Evolutionary conservation across 2,113 vertebrate genomes (phyloP), one percentile per base, ranked within the genome.

Genomic region (Trochalopteron elliotii): DNA sequence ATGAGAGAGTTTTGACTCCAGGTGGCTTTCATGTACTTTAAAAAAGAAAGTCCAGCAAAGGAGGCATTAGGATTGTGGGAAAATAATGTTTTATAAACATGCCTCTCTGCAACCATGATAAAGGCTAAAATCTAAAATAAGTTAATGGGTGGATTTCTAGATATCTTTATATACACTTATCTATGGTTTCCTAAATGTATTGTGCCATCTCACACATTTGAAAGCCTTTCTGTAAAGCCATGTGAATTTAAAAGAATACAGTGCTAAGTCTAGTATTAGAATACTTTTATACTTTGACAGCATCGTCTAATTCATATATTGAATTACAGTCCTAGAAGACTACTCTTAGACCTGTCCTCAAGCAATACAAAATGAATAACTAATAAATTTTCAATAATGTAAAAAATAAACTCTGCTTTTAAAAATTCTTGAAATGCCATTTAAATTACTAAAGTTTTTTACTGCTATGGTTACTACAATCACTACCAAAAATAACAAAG

Each of bases 401-500:
- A 47, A 83, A 87, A 83, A 76, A 68, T 63, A 91, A 79, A 55
- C 7, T 16, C 19, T 78, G 8, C 25, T 83, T 94, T 80, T 25
- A 78, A 93, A 93, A 89, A 67, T 89, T 19, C 37, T 83, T 81
- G 76, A 84, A 83, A 91, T 94, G 8, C 81, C 69, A 84, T 91
- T 87, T 81, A 61, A 91, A 69, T 87, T 91, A 60, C n/a, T 57
- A 69, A 77, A 77, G 30, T 91, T 93, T 87, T 93, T 85, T 44
- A 44, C 40, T 89, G 64, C 64, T 81, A 31, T 5, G 1, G 27
- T 93, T 93, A 84, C 69, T 87, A 13, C 12, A 60, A 10, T 74
- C 69, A 28, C 42, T 74, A 87, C 74, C 64, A 95, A 95, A 96
- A 84, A 93, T 72, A 91, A 87, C 59, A 87, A 71, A 89, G 8